phyloP scores from a whole-genome alignment of 2,888 invertebrate species.

The Aphodius sticticus region DNA sequence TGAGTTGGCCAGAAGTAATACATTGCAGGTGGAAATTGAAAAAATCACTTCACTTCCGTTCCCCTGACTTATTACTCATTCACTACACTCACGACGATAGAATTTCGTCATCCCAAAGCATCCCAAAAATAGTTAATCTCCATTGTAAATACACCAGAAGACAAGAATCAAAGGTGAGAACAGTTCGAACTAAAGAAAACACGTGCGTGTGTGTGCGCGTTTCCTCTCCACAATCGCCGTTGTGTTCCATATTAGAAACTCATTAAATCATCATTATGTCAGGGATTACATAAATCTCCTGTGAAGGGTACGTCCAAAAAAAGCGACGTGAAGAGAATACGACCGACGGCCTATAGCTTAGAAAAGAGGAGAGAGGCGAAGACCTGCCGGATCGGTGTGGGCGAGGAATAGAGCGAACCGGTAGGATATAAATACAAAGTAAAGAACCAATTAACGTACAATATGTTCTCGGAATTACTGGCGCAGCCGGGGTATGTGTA shows the following conservation, averaged over 20 bases:
- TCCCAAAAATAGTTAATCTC: neutral
- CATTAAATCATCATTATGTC: slow-evolving; percentile 23
- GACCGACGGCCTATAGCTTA: neutral
- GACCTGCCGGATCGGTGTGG: neutral
- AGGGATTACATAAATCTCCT: slow-evolving; percentile 20
- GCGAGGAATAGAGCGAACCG: neutral
- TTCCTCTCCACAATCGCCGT: neutral
- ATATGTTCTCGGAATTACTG: neutral
- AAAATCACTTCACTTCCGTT: neutral
- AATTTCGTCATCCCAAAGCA: neutral
- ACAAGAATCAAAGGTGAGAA: neutral
- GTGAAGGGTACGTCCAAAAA: slow-evolving; percentile 9
- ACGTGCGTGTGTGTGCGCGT: neutral
- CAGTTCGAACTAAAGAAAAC: neutral
- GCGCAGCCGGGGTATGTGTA: neutral
- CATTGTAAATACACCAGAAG: neutral
- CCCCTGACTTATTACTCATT: neutral
- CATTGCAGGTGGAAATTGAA: too few species aligned
- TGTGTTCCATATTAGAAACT: slow-evolving; percentile 21
- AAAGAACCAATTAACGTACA: neutral
- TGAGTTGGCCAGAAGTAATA: too few species aligned
- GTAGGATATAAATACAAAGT: slow-evolving; percentile 4
- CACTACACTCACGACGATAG: neutral
- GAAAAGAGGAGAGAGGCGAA: neutral
- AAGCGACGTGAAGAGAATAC: neutral